Base-by-base conservation (phyloP, 2,797 vertebrate species). In the Myotis planiceps region DNA sequence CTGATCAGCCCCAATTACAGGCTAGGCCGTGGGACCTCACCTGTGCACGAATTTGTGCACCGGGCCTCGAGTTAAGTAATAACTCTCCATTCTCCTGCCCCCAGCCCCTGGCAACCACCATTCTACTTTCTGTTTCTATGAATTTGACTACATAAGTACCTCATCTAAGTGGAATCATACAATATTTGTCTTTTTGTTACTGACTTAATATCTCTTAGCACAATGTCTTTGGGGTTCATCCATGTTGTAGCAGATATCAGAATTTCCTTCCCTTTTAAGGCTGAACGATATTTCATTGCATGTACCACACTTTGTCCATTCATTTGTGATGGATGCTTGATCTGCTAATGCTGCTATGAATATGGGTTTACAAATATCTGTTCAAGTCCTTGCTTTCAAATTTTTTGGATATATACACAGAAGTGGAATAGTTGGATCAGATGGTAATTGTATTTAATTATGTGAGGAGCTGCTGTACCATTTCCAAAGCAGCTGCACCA, bases 201-300 rank as follows among this genome's bases (percentile, higher is more conserved):
- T 80, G 37, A 21, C 21, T 92, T 92, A 55, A 37, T 63, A 88
- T 94, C 45, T 94, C 39, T 94, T 78, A 81, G 63, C 32, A 18
- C 47, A 37, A 76, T 69, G 5, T 90, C 49, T 60, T 84, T n/a
- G 65, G n/a, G 49, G 10, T 85, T 84, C 25, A 81, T 58, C 19
- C 34, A 45, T 32, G 10, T 27, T 58, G 8, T 63, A 45, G 25
- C 19, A 55, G 15, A 27, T 53, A 10, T 34, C 55, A 63, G 60
- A 42, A 63, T 71, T 69, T 79, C 39, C 25, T 84, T 75, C 16
- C 25, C 65, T 82, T 65, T 80, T 45, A 71, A 58, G n/a, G 23
- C n/a, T 69, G 65, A 55, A 32, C 49, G 27, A 14, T 66, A 25
- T 51, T 76, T 2, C 34, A 34, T 1, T 27, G 45, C 37, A 15